Percentiles rank a stretch among this genome's conserved stretches.
Evolutionary conservation across 2,888 invertebrate genomes (phyloP).

Genomic region (Saturnia pavonia): DNA sequence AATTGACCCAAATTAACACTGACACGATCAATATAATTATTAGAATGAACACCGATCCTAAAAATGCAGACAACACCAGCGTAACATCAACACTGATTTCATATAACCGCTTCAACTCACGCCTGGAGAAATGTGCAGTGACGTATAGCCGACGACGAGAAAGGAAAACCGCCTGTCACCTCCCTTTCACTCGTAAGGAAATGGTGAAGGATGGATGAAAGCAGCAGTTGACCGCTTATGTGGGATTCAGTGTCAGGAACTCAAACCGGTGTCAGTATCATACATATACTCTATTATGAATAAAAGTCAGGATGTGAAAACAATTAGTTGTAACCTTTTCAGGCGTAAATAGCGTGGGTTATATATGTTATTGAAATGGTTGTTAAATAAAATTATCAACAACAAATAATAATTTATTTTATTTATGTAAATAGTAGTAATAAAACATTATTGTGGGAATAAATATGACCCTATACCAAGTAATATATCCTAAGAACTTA

Average conservation of each 20-base stretch:
- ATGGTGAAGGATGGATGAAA: conserved; percentile 58
- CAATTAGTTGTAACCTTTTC: neutral
- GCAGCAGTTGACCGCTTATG: conserved; percentile 68
- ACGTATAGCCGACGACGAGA: conserved; percentile 64
- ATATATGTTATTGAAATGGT: neutral
- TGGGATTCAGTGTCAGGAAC: conserved; percentile 73
- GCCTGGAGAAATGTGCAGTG: conserved; percentile 74
- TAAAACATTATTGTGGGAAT: neutral
- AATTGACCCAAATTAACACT: conserved; percentile 17
- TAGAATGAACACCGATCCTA: conserved; percentile 41
- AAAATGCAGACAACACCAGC: conserved; percentile 66
- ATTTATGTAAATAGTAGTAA: neutral
- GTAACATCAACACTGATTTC: conserved; percentile 72
- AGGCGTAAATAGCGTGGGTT: neutral
- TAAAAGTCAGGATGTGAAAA: conserved; percentile 19
- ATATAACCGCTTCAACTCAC: conserved; percentile 49
- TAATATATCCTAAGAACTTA: neutral
- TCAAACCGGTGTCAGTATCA: conserved; percentile 28
- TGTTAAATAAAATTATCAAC: neutral
- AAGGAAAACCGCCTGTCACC: conserved; percentile 66
- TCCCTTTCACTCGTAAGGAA: conserved; percentile 56
- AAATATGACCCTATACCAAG: neutral
- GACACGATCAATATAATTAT: conserved; percentile 17
- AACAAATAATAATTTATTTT: neutral
- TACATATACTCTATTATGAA: conserved; percentile 25